These are phyloP conservation scores for Cygnus buccinator DNA, from an alignment of 2,113 vertebrate species.

Conservation along the genomic window DNA sequence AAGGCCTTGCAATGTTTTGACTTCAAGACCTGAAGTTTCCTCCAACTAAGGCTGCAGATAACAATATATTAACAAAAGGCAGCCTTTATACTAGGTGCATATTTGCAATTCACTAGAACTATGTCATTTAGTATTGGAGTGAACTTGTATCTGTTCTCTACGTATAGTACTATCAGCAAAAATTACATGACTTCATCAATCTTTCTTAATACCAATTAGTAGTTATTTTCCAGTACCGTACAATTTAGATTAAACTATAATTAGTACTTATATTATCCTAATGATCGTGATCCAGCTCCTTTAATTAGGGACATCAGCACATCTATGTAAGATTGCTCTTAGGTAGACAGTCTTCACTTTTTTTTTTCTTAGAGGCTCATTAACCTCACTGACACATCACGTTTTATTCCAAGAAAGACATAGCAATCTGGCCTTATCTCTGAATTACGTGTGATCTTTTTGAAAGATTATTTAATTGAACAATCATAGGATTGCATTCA, in stretches of 20 bases:
- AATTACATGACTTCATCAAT: neutral
- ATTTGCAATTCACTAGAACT: neutral
- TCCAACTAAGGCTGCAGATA: neutral
- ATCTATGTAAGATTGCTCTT: neutral
- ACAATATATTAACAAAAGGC: neutral
- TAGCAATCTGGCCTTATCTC: neutral
- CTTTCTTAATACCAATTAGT: constrained; percentile 28
- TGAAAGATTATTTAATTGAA: neutral
- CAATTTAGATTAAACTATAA: constrained; percentile 16
- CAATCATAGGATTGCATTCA: neutral
- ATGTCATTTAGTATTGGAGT: neutral
- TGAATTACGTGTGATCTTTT: neutral
- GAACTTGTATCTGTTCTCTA: neutral
- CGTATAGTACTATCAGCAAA: neutral
- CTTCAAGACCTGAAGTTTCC: neutral
- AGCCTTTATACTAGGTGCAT: neutral
- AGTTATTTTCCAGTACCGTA: constrained; percentile 39
- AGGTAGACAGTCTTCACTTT: neutral
- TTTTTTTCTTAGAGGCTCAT: neutral
- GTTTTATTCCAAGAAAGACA: neutral
- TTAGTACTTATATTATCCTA: constrained; percentile 18
- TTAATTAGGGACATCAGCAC: neutral
- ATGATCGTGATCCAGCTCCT: constrained; percentile 3
- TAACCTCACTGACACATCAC: neutral
- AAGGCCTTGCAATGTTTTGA: neutral